phyloP scores from a whole-genome alignment of 2,888 invertebrate species.

The Oscheius sp. region DNA sequence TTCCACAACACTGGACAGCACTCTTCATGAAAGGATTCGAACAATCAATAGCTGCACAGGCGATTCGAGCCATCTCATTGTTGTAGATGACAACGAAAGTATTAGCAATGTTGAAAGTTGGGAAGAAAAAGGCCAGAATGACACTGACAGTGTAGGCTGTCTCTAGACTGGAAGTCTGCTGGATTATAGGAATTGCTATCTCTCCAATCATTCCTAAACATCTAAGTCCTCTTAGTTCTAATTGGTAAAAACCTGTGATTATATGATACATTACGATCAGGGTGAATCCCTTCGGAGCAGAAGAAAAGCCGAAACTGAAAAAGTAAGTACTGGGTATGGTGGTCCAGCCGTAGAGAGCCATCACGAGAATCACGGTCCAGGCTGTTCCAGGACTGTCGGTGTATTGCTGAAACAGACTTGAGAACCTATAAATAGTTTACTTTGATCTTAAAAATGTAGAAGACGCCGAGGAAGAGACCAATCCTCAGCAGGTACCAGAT shows the following conservation, averaged over 20 bases:
- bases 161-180: slow-evolving; percentile 41
- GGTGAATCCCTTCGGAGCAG: slow-evolving; percentile 65
- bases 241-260: slow-evolving; percentile 42
- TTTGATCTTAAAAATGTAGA: slow-evolving; percentile 50
- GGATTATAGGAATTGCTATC: slow-evolving; percentile 63
- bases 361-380: slow-evolving; percentile 36
- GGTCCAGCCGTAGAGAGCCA: slow-evolving; percentile 58
- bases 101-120: slow-evolving; percentile 37
- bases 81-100: slow-evolving; percentile 48
- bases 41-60: slow-evolving; percentile 50
- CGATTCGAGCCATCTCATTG: slow-evolving; percentile 54
- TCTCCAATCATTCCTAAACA: slow-evolving; percentile 59
- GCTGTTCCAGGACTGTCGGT: slow-evolving; percentile 31
- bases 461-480: slow-evolving; percentile 52
- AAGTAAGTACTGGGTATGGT: slow-evolving; percentile 58
- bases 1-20: slow-evolving; percentile 49
- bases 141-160: slow-evolving; percentile 33
- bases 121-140: slow-evolving; percentile 39
- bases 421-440: slow-evolving; percentile 11
- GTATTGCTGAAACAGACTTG: slow-evolving; percentile 34
- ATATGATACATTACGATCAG: slow-evolving; percentile 65
- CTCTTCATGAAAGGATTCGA: slow-evolving; percentile 23
- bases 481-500: slow-evolving; percentile 54
- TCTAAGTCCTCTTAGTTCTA: too few species aligned
- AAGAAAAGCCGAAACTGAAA: slow-evolving; percentile 56